Conservation (phyloP, 1,140 invertebrate genomes). For the Maniola jurtina region DNA sequence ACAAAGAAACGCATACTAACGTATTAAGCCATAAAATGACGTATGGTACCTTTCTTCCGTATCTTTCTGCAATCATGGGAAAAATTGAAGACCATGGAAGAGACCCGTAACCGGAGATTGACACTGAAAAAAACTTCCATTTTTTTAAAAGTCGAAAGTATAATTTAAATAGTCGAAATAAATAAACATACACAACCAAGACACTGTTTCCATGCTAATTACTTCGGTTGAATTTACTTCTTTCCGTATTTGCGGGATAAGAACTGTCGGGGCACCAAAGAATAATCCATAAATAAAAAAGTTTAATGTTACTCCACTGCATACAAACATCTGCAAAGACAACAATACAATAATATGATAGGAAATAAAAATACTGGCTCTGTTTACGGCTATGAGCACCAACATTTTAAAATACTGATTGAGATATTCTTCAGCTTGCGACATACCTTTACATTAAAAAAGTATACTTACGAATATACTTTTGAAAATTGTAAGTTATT, state of each 20-base stretch:
- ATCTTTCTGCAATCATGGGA: conserved; percentile 28
- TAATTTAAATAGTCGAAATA: too few species aligned
- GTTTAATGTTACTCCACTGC: conserved; percentile 18
- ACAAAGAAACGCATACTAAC: conserved; percentile 29
- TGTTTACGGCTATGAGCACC: too few species aligned
- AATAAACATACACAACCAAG: conserved; percentile 33
- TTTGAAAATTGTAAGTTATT: too few species aligned
- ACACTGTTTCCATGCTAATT: conserved; percentile 24
- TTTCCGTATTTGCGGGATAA: conserved; percentile 30
- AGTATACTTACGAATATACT: too few species aligned
- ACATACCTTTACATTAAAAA: too few species aligned
- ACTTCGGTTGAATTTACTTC: conserved; percentile 30
- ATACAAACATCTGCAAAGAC: conserved; percentile 20
- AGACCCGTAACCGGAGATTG: conserved; percentile 32
- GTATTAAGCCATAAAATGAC: conserved; percentile 28
- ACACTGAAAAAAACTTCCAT: conserved; percentile 41
- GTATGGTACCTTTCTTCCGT: conserved; percentile 40
- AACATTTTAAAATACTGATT: too few species aligned
- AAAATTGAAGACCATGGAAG: conserved; percentile 33
- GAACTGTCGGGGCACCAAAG: conserved; percentile 31
- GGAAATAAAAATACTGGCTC: too few species aligned
- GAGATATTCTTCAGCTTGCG: too few species aligned
- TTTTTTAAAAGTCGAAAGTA: not conserved
- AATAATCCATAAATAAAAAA: conserved; percentile 33
- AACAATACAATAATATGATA: too few species aligned